phyloP scores from a whole-genome alignment of 2,888 invertebrate genomes.

The Rhagonycha lutea region DNA sequence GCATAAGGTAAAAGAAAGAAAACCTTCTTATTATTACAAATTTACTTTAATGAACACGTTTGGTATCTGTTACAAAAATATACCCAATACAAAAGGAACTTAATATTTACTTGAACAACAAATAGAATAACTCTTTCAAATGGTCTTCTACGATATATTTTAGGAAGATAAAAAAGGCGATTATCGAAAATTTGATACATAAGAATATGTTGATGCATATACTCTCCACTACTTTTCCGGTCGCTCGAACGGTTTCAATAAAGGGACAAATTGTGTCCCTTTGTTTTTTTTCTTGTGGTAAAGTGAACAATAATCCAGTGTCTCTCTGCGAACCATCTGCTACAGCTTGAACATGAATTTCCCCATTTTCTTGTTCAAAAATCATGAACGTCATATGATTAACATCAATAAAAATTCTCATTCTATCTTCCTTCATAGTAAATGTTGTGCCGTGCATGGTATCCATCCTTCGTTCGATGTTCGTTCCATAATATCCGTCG shows the following conservation, averaged over 20 bases:
- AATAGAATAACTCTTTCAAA: too few species aligned
- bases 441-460: not conserved
- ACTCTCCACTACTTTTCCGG: not conserved
- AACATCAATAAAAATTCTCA: not conserved
- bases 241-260: too few species aligned
- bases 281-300: not conserved
- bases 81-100: not conserved
- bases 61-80: not conserved
- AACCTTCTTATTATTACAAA: not conserved
- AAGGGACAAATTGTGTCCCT: not conserved
- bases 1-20: not conserved
- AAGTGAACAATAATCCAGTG: not conserved
- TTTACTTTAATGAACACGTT: not conserved
- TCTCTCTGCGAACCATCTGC: too few species aligned
- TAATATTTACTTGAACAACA: too few species aligned
- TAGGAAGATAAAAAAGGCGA: not conserved
- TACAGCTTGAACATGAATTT: too few species aligned
- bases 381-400: not conserved
- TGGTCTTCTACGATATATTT: too few species aligned
- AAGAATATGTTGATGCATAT: not conserved
- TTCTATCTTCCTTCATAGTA: not conserved
- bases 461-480: not conserved
- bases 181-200: not conserved
- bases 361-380: not conserved
- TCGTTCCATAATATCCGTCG: not conserved